Base-by-base conservation (phyloP, 2,888 invertebrate species). In the Gari tellinella region DNA sequence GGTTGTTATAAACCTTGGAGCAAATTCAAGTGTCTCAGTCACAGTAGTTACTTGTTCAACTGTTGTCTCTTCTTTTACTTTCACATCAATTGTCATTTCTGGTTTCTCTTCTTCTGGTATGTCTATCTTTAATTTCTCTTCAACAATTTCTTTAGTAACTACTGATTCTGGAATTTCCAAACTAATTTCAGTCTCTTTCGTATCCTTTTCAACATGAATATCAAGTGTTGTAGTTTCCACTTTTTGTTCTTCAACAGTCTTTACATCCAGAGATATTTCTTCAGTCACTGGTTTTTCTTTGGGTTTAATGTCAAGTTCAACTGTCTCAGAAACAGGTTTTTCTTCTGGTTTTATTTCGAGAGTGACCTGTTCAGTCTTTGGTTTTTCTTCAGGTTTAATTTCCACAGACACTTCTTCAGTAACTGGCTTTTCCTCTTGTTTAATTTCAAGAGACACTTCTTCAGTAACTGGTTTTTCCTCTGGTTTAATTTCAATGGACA, bases 111-210 rank as follows among this genome's bases (percentile, higher is more conserved):
- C 66, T 31, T 21, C 12, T 25, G 67, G 60, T 21, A 67, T 55
- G 15, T 72, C 72, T 43, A 72, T 17, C 48, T 51, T 48, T n/a
- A 53, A 65, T 12, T 78, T 65, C 43, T 72, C 65, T 21, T 37
- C 40, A 25, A 10, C 19, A 37, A 25, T 57, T 43, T 69, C 63
- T 37, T 49, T 43, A 10, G 52, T 23, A 31, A 25, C 25, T 25
- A 41, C 45, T 10, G 63, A 55, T 38, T 49, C 43, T 40, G 60
- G 64, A 38, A 63, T 40, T 48, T 73, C 67, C 15, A 66, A n/a
- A 46, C 46, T 21, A 12, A 58, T 40, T 26, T 61, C 68, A 10
- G 88, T 89, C 64, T 93, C 89, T 21, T 81, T 80, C 10, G 90
- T 89, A 21, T 76, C 62, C 15, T 79, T 76, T 14, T 77, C 40